Evolutionary conservation across 2,888 invertebrate genomes (phyloP).

Genomic region (Limnephilus rhombicus): DNA sequence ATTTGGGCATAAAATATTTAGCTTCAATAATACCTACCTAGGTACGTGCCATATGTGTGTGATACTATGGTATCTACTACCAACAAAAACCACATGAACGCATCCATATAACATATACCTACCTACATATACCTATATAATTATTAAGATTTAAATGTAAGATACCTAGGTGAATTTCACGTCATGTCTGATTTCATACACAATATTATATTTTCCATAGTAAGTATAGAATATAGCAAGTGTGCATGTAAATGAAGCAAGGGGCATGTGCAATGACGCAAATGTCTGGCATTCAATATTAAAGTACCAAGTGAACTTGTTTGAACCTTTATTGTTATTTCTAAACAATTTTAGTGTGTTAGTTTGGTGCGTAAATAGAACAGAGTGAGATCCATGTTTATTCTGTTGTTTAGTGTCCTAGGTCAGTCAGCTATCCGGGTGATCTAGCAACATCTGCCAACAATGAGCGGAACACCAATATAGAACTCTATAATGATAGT

Average conservation of each 20-base stretch:
- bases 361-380: neutral
- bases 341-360: neutral
- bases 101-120: too few relatives aligned
- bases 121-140: too few relatives aligned
- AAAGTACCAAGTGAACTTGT: neutral
- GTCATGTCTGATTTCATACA: too few relatives aligned
- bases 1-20: too few relatives aligned
- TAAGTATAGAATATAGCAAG: neutral
- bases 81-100: too few relatives aligned
- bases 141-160: too few relatives aligned
- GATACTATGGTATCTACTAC: too few relatives aligned
- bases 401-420: slow-evolving; percentile 3
- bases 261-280: neutral
- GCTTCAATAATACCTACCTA: too few relatives aligned
- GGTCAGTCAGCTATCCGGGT: slow-evolving; percentile 5
- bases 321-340: slow-evolving; percentile 1
- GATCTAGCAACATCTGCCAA: neutral
- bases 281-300: neutral
- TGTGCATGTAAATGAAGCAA: neutral
- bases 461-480: neutral
- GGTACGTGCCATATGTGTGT: too few relatives aligned
- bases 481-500: neutral
- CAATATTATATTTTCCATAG: too few relatives aligned
- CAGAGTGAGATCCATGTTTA: neutral
- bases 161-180: too few relatives aligned